Conservation (phyloP, 2,888 invertebrate genomes). For the Chymomyza fuscimana region DNA sequence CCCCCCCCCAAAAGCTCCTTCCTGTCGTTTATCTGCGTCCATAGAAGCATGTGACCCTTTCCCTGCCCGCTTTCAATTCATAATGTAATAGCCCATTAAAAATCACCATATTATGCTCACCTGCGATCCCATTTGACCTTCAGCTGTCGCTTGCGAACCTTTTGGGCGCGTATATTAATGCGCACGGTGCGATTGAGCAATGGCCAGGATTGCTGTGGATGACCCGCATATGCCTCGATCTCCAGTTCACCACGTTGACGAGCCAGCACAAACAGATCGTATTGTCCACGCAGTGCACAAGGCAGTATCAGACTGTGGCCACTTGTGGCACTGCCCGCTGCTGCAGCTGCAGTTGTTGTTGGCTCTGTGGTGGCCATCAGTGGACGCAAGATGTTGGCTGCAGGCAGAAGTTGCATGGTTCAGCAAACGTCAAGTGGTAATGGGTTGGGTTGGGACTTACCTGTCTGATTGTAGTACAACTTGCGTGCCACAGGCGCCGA, state of each 20-base stretch:
- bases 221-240: slow-evolving; percentile 75
- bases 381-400: slow-evolving; percentile 75
- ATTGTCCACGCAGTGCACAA: slow-evolving; percentile 78
- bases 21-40: no score
- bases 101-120: slow-evolving; percentile 33
- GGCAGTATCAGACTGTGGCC: slow-evolving; percentile 70
- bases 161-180: slow-evolving; percentile 77
- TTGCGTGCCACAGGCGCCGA: slow-evolving; percentile 77
- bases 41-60: no score
- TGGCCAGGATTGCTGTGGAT: slow-evolving; percentile 78
- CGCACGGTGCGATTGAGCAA: slow-evolving; percentile 77
- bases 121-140: slow-evolving; percentile 78
- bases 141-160: slow-evolving; percentile 79
- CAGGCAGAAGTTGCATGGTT: slow-evolving; percentile 8
- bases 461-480: slow-evolving; percentile 79
- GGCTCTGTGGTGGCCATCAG: not conserved
- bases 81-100: no score
- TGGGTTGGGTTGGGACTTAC: slow-evolving; percentile 56
- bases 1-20: no score
- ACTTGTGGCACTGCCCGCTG: slow-evolving; percentile 43
- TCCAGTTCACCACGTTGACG: slow-evolving; percentile 73
- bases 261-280: slow-evolving; percentile 77
- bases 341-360: slow-evolving; percentile 14
- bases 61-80: no score
- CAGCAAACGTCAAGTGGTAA: not conserved